phyloP scores from a whole-genome alignment of 2,888 invertebrate species.

The Reticulitermes lucifugus region DNA sequence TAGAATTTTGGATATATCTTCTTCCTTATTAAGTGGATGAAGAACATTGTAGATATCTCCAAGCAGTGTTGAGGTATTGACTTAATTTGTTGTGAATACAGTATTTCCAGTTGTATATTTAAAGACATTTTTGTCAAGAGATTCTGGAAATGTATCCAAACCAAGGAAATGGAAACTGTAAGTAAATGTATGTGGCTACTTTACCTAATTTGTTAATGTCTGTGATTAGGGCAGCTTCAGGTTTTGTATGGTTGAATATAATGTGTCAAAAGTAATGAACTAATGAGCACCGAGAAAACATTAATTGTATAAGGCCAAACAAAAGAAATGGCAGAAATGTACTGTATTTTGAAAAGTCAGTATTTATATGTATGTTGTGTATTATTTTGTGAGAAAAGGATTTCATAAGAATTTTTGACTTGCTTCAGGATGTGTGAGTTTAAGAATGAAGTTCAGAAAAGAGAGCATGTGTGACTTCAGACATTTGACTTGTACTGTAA shows the following conservation, averaged over 20 bases:
- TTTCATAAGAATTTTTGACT: slow-evolving; percentile 41
- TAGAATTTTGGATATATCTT: too few species aligned
- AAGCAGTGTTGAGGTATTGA: too few species aligned
- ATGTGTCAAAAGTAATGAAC: not conserved
- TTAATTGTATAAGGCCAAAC: slow-evolving; percentile 20
- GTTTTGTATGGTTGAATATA: not conserved
- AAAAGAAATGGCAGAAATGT: slow-evolving; percentile 30
- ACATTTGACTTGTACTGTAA: not conserved
- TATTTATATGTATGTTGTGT: slow-evolving; percentile 43
- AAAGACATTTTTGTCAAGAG: not conserved
- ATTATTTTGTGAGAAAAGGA: slow-evolving; percentile 43
- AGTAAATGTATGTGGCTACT: not conserved
- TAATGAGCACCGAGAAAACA: slow-evolving; percentile 19
- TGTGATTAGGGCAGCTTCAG: slow-evolving; percentile 37
- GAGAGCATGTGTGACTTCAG: not conserved
- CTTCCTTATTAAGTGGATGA: too few species aligned
- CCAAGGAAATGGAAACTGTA: not conserved
- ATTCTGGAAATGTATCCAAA: slow-evolving; percentile 3
- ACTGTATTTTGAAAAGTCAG: slow-evolving; percentile 42
- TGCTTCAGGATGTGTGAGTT: slow-evolving; percentile 18
- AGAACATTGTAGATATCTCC: too few species aligned
- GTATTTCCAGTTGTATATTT: slow-evolving; percentile 1
- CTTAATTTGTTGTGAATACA: not conserved
- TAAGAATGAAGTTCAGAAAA: too few species aligned
- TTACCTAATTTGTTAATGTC: slow-evolving; percentile 16